phyloP scores from a whole-genome alignment of 2,113 vertebrate genomes.

The Blennius ocellaris region DNA sequence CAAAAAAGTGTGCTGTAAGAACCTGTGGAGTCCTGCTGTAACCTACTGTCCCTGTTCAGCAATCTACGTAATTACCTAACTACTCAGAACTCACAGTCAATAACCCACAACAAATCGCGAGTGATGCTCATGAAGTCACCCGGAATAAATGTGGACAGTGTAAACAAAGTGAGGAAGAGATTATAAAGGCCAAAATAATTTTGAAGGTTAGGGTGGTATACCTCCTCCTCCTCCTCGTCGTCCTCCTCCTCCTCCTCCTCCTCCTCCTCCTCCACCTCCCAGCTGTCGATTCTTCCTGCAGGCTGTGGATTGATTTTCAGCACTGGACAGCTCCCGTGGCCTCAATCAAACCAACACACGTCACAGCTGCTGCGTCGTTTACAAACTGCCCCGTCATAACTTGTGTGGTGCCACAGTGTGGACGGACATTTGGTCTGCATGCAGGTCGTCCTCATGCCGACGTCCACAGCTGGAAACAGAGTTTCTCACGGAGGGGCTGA shows the following conservation, averaged over 20 bases:
- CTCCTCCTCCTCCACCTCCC: not conserved
- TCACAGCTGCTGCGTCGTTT: slow-evolving; percentile 65
- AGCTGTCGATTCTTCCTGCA: slow-evolving; percentile 70
- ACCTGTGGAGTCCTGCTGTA: not conserved
- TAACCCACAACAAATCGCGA: slow-evolving; percentile 33
- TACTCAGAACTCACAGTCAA: slow-evolving; percentile 38
- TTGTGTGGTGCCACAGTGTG: slow-evolving; percentile 37
- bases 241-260: not conserved
- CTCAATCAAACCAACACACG: slow-evolving; percentile 56
- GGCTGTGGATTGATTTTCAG: slow-evolving; percentile 76
- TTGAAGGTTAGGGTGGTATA: slow-evolving; percentile 49
- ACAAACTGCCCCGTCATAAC: slow-evolving; percentile 63
- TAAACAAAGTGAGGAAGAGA: slow-evolving; percentile 39
- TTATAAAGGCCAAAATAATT: slow-evolving; percentile 51
- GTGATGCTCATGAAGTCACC: slow-evolving; percentile 26
- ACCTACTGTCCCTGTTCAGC: not conserved
- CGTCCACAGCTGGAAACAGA: slow-evolving; percentile 24
- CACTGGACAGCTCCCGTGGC: slow-evolving; percentile 76
- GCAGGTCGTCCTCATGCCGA: slow-evolving; percentile 10
- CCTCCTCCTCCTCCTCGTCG: not conserved
- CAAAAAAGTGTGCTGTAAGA: not conserved
- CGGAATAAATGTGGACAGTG: slow-evolving; percentile 23
- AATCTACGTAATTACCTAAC: not conserved
- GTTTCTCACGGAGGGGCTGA: not conserved
- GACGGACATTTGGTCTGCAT: slow-evolving; percentile 34